Evolutionary conservation across 2,113 vertebrate genomes (phyloP), one percentile per base, ranked within the genome.

Genomic region (Oplegnathus fasciatus): DNA sequence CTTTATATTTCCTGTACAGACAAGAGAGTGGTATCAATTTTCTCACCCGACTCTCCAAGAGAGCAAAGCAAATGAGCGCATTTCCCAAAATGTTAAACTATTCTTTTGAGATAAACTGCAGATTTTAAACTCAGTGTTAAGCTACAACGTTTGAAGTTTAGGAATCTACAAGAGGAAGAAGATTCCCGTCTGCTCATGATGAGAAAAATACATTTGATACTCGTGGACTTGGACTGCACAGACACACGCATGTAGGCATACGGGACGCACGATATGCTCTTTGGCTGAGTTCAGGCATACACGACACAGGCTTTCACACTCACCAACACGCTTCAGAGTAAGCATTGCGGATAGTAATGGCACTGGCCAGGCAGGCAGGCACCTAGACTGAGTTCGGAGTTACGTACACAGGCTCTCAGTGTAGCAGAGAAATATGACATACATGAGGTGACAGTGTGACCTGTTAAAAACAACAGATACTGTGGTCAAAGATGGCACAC

Each of bases 201-300:
- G 0, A 20, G 48, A 68, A 64, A 42, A 62, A 75, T 2, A 72
- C 37, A 75, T 55, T 48, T 60, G 30, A 85, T n/a, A 84, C 77
- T 60, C 3, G 32, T 28, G 61, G 75, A 90, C 70, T 46, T 80
- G 74, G 62, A 72, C 82, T 80, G 78, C 75, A 78, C 75, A 54
- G 75, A 91, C 50, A 80, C 71, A 85, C 32, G 5, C 50, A 58
- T 44, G 66, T 54, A 85, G 58, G 78, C 81, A 26, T 76, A 69
- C 5, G 75, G 46, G 78, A 74, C 57, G 42, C 87, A 81, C 50
- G 30, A 58, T 83, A 81, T 82, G 89, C 88, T 93, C 93, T 94
- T 94, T 94, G 93, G 93, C 86, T 91, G 85, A 88, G 84, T 89
- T 93, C 81, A 82, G 80, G 83, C 85, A 42, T 34, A 86, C 74